These are phyloP conservation scores for Dione vanillae DNA, from an alignment of 2,888 invertebrate genomes.

Conservation along the genomic window DNA sequence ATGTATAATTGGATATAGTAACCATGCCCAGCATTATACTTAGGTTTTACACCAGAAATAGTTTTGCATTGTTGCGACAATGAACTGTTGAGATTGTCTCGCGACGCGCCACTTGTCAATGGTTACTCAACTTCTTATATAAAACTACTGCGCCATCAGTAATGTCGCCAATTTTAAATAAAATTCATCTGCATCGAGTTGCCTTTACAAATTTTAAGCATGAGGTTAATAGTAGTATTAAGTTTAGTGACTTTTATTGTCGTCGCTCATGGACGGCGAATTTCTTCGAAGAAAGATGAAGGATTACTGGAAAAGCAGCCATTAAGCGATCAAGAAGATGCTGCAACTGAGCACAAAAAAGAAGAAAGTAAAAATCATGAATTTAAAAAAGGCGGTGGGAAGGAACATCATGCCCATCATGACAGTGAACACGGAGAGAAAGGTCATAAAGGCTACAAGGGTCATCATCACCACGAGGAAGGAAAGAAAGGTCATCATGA, in stretches of 20 bases:
- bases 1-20: background rate
- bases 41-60: conserved; percentile 13
- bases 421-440: conserved; percentile 87
- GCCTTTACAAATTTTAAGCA: conserved; percentile 52
- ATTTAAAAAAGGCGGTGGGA: conserved; percentile 86
- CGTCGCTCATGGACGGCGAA: conserved; percentile 62
- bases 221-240: conserved; percentile 69
- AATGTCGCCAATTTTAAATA: conserved; percentile 70
- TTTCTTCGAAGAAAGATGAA: conserved; percentile 53
- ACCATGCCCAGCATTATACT: background rate
- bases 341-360: conserved; percentile 78
- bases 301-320: conserved; percentile 49
- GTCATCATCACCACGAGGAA: conserved; percentile 87
- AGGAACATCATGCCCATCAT: conserved; percentile 87
- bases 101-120: conserved; percentile 71
- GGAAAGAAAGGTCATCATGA: conserved; percentile 90
- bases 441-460: conserved; percentile 89
- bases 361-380: conserved; percentile 76
- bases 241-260: conserved; percentile 60
- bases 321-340: conserved; percentile 66
- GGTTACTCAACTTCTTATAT: conserved; percentile 82
- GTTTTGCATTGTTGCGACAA: conserved; percentile 58
- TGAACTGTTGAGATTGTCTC: conserved; percentile 56
- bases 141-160: conserved; percentile 78
- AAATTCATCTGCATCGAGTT: conserved; percentile 61